These are phyloP conservation scores for Bombyx mori DNA, from an alignment of 1,140 invertebrate genomes.

Conservation along the genomic window DNA sequence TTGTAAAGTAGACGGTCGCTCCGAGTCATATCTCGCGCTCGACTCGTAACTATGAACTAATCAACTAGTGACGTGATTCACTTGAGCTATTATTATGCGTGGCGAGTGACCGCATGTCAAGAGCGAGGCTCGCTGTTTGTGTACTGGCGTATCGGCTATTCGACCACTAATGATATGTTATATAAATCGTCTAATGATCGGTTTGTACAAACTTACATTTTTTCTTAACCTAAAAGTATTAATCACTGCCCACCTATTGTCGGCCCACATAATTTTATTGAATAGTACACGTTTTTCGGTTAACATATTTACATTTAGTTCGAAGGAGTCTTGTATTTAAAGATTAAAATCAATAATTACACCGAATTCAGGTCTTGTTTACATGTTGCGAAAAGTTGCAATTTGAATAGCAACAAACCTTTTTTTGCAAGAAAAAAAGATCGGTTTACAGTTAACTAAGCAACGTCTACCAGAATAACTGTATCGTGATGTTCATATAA, in stretches of 20 bases:
- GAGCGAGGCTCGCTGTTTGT: constrained; percentile 52
- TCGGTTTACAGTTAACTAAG: no score
- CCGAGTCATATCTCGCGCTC: constrained; percentile 48
- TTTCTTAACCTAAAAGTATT: no score
- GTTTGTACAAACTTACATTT: neutral
- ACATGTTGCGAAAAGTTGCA: no score
- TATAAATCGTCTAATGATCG: constrained; percentile 15
- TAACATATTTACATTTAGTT: no score
- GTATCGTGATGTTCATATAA: no score
- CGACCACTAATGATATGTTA: constrained; percentile 19
- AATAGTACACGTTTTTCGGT: no score
- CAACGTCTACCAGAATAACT: no score
- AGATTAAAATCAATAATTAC: no score
- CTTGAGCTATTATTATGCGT: constrained; percentile 67
- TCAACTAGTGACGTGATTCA: constrained; percentile 54
- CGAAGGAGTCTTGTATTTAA: no score
- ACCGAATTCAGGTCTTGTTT: no score
- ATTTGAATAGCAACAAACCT: no score
- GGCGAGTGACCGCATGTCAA: constrained; percentile 65
- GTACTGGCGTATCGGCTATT: constrained; percentile 23
- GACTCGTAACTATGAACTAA: constrained; percentile 30
- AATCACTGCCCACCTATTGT: constrained; percentile 1
- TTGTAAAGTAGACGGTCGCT: constrained; percentile 35
- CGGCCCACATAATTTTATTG: neutral
- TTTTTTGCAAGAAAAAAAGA: no score